Evolutionary conservation across 2,113 vertebrate species (phyloP).

Genomic region (Lepus americanus): DNA sequence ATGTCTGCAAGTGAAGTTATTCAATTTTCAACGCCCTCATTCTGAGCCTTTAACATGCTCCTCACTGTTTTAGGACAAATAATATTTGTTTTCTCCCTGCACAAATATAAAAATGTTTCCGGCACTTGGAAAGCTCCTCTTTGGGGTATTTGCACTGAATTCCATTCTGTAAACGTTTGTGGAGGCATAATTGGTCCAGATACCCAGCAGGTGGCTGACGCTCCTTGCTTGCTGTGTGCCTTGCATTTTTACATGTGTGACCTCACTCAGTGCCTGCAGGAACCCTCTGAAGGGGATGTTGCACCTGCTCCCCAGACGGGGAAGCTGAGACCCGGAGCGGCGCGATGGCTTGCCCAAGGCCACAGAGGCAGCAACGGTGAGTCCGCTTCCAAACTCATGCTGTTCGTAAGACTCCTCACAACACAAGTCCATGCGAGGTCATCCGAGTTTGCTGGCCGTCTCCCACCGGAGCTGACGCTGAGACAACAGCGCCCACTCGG

Average conservation of each 20-base stretch:
- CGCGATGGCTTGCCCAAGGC: neutral
- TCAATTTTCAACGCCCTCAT: slow-evolving; percentile 54
- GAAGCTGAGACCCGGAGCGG: neutral
- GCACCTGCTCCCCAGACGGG: neutral
- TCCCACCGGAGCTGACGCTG: neutral
- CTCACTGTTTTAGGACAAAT: slow-evolving; percentile 58
- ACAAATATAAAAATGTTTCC: slow-evolving; percentile 62
- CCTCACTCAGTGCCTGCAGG: neutral
- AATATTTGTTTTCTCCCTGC: slow-evolving; percentile 63
- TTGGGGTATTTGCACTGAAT: slow-evolving; percentile 29
- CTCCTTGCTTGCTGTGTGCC: neutral
- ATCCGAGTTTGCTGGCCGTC: neutral
- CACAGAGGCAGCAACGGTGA: neutral
- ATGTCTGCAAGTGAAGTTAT: slow-evolving; percentile 53
- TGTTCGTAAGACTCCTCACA: neutral
- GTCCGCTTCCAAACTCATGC: neutral
- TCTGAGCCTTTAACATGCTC: slow-evolving; percentile 56
- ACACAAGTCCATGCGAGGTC: neutral
- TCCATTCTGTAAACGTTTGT: slow-evolving; percentile 16
- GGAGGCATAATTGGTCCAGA: neutral
- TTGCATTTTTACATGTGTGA: neutral
- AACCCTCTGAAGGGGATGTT: neutral
- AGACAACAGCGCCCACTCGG: neutral
- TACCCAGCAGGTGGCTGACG: neutral
- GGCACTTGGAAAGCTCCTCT: neutral